A percentile compares a stretch with the other conserved stretches of the same genome.
phyloP scores from a whole-genome alignment of 1,140 invertebrate genomes.

The Pomacea maculata region DNA sequence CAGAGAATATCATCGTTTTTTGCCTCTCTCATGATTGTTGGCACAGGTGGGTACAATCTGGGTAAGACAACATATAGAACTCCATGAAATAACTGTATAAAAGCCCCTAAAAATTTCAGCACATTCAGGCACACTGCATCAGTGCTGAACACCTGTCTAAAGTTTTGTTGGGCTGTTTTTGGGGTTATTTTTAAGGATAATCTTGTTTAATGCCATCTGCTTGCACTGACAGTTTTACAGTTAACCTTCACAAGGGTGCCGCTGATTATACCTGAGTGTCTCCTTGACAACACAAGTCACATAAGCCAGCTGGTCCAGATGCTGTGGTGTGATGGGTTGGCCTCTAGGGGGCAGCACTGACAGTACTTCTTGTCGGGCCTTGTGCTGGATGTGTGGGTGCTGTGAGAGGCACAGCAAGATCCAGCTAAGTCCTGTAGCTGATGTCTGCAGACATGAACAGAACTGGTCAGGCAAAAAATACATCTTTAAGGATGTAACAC shows the following conservation, averaged over 20 bases:
- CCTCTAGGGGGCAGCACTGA: slow-evolving; percentile 17
- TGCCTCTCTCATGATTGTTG: slow-evolving; percentile 28
- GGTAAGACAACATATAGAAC: no score
- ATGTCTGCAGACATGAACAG: slow-evolving; percentile 32
- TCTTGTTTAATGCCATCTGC: neutral
- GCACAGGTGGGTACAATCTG: slow-evolving; percentile 15
- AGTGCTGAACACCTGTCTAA: neutral
- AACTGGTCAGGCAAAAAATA: neutral
- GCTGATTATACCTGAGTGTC: slow-evolving; percentile 24
- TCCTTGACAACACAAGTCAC: slow-evolving; percentile 51
- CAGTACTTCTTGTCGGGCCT: slow-evolving; percentile 42
- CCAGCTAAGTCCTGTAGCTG: slow-evolving; percentile 44
- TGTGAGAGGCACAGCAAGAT: slow-evolving; percentile 41
- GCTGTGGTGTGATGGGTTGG: slow-evolving; percentile 25
- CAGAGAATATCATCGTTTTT: slow-evolving; percentile 40
- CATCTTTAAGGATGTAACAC: no score
- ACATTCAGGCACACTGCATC: neutral
- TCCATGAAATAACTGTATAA: no score
- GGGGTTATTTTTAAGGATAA: neutral
- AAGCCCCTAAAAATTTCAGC: no score
- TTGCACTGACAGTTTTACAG: neutral
- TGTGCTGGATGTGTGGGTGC: slow-evolving; percentile 42
- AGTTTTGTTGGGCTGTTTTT: neutral
- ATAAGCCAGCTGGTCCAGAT: slow-evolving; percentile 42
- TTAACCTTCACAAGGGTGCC: no score